phyloP scores from a whole-genome alignment of 1,140 invertebrate genomes.

The Camponotus vicinus region DNA sequence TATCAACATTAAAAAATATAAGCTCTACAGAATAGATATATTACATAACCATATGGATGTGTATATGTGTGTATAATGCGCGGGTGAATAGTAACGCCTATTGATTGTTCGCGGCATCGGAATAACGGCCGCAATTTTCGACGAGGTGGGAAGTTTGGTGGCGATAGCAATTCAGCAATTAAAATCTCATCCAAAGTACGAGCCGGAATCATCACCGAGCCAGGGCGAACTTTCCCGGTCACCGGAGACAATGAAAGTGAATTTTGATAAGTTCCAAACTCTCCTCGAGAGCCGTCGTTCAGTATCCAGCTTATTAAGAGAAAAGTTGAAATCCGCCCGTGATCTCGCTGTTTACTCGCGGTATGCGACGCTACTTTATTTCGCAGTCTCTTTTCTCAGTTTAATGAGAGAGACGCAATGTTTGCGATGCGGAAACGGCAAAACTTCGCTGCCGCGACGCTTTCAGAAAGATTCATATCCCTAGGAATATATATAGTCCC shows the following conservation, averaged over 20 bases:
- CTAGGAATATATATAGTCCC: constrained; percentile 30
- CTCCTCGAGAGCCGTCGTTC: constrained; percentile 11
- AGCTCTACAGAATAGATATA: not conserved
- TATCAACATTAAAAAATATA: not conserved
- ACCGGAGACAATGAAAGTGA: constrained; percentile 57
- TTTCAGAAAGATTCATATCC: constrained; percentile 60
- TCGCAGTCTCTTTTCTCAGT: constrained; percentile 43
- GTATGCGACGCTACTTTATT: constrained; percentile 49
- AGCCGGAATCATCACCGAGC: constrained; percentile 48
- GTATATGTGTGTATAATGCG: too few relatives aligned
- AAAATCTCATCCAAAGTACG: constrained; percentile 47
- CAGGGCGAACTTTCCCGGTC: constrained; percentile 40
- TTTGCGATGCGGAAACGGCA: constrained; percentile 51
- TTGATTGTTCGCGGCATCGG: constrained; percentile 3
- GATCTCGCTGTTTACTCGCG: constrained; percentile 48
- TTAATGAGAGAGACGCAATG: constrained; percentile 58
- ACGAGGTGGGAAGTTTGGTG: constrained; percentile 27
- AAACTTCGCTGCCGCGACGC: constrained; percentile 49
- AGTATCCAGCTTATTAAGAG: constrained; percentile 44
- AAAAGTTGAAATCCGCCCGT: constrained; percentile 13
- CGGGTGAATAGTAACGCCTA: not conserved
- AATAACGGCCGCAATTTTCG: constrained; percentile 31
- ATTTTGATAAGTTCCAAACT: constrained; percentile 59
- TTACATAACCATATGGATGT: not conserved
- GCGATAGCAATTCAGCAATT: constrained; percentile 51